Conservation (phyloP, 2,888 invertebrate genomes). For the Euspilapteryx auroguttella region DNA sequence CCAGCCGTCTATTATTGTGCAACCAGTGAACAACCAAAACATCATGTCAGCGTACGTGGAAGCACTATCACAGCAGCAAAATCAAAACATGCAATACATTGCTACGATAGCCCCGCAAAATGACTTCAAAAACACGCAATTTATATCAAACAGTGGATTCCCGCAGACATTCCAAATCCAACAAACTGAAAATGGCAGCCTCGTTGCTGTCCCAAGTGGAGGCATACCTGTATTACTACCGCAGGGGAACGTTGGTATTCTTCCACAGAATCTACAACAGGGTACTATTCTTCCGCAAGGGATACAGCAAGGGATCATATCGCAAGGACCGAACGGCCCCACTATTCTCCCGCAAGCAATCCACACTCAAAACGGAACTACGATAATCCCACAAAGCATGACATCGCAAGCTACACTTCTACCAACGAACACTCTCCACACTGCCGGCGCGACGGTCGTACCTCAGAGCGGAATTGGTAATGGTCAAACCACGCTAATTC, state of each 20-base stretch:
- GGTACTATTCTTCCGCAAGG: conserved; percentile 63
- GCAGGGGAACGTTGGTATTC: conserved; percentile 54
- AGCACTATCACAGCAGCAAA: conserved; percentile 68
- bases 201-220: conserved; percentile 62
- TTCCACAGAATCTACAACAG: conserved; percentile 54
- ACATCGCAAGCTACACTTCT: conserved; percentile 41
- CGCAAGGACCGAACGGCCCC: conserved; percentile 58
- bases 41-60: conserved; percentile 69
- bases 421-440: conserved; percentile 34
- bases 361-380: conserved; percentile 61
- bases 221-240: conserved; percentile 59
- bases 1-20: conserved; percentile 69
- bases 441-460: conserved; percentile 36
- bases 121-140: conserved; percentile 61
- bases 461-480: conserved; percentile 51
- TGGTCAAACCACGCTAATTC: conserved; percentile 50
- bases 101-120: conserved; percentile 68
- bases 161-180: conserved; percentile 65
- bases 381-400: conserved; percentile 64
- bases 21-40: conserved; percentile 64
- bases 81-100: conserved; percentile 76
- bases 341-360: conserved; percentile 64
- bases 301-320: conserved; percentile 51
- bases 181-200: conserved; percentile 62
- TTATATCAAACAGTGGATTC: conserved; percentile 54